A percentile compares a stretch with the other conserved stretches of the same genome.
phyloP scores from a whole-genome alignment of 2,113 vertebrate genomes.

The Cyanistes caeruleus region DNA sequence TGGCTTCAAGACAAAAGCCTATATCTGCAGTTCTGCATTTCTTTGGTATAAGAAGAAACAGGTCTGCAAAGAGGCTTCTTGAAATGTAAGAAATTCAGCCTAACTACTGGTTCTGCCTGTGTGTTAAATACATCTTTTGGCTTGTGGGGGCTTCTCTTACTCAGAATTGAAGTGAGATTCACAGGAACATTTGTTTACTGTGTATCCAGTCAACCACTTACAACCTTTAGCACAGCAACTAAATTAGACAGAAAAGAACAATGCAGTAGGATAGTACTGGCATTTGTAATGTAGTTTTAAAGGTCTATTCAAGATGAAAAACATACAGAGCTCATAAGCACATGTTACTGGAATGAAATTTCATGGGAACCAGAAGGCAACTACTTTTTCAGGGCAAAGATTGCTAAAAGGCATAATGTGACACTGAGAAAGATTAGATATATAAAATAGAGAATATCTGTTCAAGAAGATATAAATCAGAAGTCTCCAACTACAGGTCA shows the following conservation, averaged over 20 bases:
- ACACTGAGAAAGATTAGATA: background rate
- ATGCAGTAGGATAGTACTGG: background rate
- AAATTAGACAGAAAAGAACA: background rate
- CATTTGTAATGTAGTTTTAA: background rate
- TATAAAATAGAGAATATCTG: background rate
- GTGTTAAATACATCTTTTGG: background rate
- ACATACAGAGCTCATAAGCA: background rate
- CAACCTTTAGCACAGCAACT: background rate
- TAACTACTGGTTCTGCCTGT: background rate
- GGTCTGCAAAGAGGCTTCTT: background rate
- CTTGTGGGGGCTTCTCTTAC: conserved; percentile 44
- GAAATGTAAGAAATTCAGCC: background rate
- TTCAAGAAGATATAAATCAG: background rate
- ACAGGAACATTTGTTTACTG: background rate
- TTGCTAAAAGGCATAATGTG: background rate
- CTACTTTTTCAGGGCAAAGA: background rate
- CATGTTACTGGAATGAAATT: background rate
- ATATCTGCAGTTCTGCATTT: background rate
- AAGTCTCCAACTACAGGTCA: background rate
- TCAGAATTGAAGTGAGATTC: conserved; percentile 27
- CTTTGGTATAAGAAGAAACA: background rate
- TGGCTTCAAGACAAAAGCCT: background rate
- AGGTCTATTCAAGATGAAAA: background rate
- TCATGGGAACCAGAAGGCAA: background rate
- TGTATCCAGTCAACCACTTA: background rate